A percentile compares a stretch with the other conserved stretches of the same genome.
Conservation (phyloP, 2,113 vertebrate species). For the Bucco capensis region DNA sequence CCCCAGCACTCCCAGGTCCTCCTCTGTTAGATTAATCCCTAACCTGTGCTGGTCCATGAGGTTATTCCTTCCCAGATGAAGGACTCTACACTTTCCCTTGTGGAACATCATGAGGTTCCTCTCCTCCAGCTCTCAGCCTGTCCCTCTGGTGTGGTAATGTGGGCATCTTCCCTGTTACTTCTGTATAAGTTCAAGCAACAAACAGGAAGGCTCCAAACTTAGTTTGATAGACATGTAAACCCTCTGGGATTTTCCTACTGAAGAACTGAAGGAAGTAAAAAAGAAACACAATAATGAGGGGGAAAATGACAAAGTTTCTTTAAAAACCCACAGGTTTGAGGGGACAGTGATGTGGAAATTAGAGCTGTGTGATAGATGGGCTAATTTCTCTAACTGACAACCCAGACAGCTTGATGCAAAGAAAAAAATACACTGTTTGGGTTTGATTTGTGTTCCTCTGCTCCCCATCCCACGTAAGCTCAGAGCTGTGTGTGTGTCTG, state of each 20-base stretch:
- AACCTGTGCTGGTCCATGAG: too few relatives aligned
- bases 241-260: neutral
- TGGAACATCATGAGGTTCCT: too few relatives aligned
- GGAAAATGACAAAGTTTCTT: neutral
- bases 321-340: slow-evolving; percentile 17
- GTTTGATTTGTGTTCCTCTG: neutral
- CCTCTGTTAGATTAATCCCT: too few relatives aligned
- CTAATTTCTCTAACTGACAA: slow-evolving; percentile 48
- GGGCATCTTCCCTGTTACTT: neutral
- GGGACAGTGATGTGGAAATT: slow-evolving; percentile 23
- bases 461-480: rapidly evolving
- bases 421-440: neutral
- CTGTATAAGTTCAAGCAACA: neutral
- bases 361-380: neutral
- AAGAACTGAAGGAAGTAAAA: neutral
- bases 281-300: neutral
- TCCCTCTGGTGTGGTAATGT: rapidly evolving
- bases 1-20: too few relatives aligned
- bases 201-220: neutral
- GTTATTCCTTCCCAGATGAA: too few relatives aligned
- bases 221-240: neutral
- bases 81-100: too few relatives aligned
- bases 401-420: neutral
- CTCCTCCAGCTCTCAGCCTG: too few relatives aligned
- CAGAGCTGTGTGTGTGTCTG: neutral